Percentiles rank a stretch among this genome's conserved stretches.
phyloP scores from a whole-genome alignment of 2,888 invertebrate genomes.

The Dasypolia templi region DNA sequence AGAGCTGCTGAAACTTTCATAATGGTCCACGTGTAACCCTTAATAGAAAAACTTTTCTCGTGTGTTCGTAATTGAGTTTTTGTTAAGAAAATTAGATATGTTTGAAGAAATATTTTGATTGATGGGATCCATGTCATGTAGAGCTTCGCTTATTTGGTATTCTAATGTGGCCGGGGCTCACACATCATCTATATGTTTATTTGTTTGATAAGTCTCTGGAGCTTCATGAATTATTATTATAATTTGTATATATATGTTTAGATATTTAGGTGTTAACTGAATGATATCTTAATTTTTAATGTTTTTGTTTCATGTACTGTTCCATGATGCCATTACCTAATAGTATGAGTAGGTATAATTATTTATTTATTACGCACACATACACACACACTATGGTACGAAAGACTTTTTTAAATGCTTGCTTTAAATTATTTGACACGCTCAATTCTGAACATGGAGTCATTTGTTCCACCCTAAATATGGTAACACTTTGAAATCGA shows the following conservation, averaged over 20 bases:
- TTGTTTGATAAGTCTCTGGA: slow-evolving; percentile 43
- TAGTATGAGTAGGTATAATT: slow-evolving; percentile 87
- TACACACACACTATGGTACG: slow-evolving; percentile 44
- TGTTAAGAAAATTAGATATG: slow-evolving; percentile 67
- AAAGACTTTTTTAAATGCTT: slow-evolving; percentile 31
- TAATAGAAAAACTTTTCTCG: slow-evolving; percentile 77
- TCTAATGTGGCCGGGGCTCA: slow-evolving; percentile 53
- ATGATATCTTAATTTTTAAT: slow-evolving; percentile 73
- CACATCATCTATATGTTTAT: slow-evolving; percentile 53
- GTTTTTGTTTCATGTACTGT: slow-evolving; percentile 89
- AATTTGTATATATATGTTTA: slow-evolving; percentile 54
- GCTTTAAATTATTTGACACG: slow-evolving; percentile 27
- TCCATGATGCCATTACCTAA: slow-evolving; percentile 82
- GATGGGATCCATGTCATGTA: slow-evolving; percentile 58
- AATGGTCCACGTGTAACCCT: slow-evolving; percentile 74
- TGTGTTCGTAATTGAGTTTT: slow-evolving; percentile 69
- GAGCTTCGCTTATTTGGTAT: slow-evolving; percentile 64
- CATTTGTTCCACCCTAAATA: slow-evolving; percentile 67
- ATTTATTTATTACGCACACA: slow-evolving; percentile 64
- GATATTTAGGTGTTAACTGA: slow-evolving; percentile 63
- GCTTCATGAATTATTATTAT: slow-evolving; percentile 53
- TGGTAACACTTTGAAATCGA: slow-evolving; percentile 65
- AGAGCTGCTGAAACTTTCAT: slow-evolving; percentile 74
- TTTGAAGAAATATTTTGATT: slow-evolving; percentile 66
- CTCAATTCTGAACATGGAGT: slow-evolving; percentile 45